phyloP scores from a whole-genome alignment of 2,113 vertebrate genomes.

The Scytalopus superciliaris region DNA sequence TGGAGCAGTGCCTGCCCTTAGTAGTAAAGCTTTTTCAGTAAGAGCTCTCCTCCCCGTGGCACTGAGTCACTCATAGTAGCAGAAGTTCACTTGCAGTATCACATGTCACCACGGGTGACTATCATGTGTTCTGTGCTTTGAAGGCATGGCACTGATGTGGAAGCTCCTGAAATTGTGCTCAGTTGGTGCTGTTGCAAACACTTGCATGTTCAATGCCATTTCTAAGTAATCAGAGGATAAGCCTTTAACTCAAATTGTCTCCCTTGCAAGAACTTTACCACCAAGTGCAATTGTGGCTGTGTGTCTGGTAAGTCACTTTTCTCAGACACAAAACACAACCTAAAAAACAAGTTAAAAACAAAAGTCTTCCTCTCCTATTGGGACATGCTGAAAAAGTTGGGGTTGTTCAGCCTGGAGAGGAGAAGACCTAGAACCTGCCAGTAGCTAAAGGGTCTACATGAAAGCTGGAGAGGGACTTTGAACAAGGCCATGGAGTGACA shows the following conservation, averaged over 20 bases:
- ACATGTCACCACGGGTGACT: not conserved
- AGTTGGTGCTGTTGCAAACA: not conserved
- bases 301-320: not conserved
- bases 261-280: not conserved
- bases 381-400: not conserved
- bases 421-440: not conserved
- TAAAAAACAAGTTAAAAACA: not conserved
- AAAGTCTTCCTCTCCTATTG: not conserved
- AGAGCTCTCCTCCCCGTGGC: not conserved
- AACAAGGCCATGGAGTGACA: not conserved
- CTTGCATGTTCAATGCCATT: not conserved
- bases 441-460: not conserved
- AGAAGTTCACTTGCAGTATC: not conserved
- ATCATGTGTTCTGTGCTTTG: not conserved
- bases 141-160: not conserved
- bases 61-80: not conserved
- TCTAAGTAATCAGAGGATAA: not conserved
- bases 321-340: not conserved
- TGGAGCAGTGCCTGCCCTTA: not conserved
- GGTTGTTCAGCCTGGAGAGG: not conserved
- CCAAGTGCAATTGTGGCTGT: not conserved
- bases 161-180: not conserved
- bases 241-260: not conserved
- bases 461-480: not conserved
- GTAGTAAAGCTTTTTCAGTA: not conserved